Base-by-base conservation (phyloP, 92 coral and sea anemone genomes). In the Umimayanthus chanpuru region DNA sequence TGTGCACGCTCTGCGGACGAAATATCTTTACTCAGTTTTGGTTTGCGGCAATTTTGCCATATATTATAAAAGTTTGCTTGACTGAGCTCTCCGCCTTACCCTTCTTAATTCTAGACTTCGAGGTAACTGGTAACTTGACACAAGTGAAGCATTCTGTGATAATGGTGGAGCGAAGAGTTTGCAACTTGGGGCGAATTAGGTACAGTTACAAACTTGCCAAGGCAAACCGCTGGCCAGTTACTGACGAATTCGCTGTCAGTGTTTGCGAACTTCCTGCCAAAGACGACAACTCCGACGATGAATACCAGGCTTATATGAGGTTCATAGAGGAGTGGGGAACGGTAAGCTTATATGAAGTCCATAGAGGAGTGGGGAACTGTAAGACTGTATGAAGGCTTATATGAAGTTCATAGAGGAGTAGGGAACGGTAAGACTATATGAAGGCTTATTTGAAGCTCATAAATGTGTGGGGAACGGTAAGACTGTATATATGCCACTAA, bases 241-340 rank as follows among this genome's bases (percentile, higher is more conserved):
- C 61, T 10, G 26, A 82, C 1, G 86, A 82, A 28, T 82, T 82
- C 43, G 86, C 86, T 43, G 86, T 44, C 29, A 58, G 85, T 38
- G 82, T 87, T 23, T 87, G 83, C 28, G 23, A 28, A 5, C 72
- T 76, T 21, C 89, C 84, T 38, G 73, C 75, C 40, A 68, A 26
- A n/a, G 71, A 65, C 77, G 53, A 61, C 85, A 64, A 61, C 18
- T 65, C 85, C 85, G 10, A 15, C 4, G 16, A 6, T 36, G 81
- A 44, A 76, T 38, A 6, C 30, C 64, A 30, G 73, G 43, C 73
- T 55, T 76, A 87, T 43, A 82, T 82, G 76, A 82, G 67, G 20
- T 82, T 82, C 77, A 67, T 82, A 39, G 77, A 66, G 77, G 56
- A 58, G n/a, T 76, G 44, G 40, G 85, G 85, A 28, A 72, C 79